phyloP scores from a whole-genome alignment of 2,113 vertebrate species.

The Nannospalax galili region DNA sequence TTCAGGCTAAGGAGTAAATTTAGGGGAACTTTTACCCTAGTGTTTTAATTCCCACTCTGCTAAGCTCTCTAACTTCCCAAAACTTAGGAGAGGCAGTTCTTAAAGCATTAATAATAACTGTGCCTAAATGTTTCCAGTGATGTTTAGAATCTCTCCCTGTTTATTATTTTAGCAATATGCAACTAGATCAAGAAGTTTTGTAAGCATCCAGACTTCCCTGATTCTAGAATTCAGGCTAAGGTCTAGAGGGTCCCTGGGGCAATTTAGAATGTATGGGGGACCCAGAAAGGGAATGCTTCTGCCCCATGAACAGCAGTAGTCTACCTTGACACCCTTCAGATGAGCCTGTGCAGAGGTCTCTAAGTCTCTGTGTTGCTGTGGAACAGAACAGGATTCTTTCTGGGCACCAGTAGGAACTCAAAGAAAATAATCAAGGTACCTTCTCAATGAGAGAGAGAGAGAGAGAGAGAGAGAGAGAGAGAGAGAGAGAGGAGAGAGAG shows the following conservation, averaged over 20 bases:
- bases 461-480: too few species aligned
- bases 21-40: background rate
- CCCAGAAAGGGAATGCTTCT: background rate
- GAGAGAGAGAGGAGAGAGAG: background rate
- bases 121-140: background rate
- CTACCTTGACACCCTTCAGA: fast-evolving
- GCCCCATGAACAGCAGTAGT: background rate
- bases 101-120: background rate
- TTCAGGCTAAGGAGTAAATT: background rate
- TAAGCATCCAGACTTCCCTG: background rate
- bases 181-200: background rate
- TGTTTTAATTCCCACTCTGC: background rate
- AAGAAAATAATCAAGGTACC: background rate
- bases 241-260: background rate
- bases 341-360: background rate
- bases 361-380: background rate
- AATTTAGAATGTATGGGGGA: background rate
- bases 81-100: background rate
- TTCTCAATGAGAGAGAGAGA: background rate
- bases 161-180: background rate
- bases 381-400: background rate
- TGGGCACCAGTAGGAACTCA: background rate
- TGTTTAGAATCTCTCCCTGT: constrained; percentile 20
- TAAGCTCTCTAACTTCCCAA: background rate
- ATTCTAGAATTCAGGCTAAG: background rate